Evolutionary conservation across 37 sponge, comb jelly and placozoan genomes (phyloP), one percentile per base, ranked within the genome.

Genomic region (Geodia barretti): DNA sequence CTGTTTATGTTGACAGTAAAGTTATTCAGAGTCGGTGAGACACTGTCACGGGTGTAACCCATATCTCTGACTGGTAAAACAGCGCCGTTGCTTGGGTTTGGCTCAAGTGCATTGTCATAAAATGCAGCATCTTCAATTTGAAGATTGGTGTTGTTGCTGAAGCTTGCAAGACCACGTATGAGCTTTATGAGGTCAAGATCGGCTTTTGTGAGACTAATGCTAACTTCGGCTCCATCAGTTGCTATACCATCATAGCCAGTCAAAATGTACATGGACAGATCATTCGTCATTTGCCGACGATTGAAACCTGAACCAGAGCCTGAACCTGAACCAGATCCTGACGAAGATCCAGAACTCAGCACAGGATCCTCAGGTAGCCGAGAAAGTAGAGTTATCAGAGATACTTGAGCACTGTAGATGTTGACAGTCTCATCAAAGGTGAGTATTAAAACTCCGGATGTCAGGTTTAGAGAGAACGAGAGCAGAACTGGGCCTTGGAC

Each of bases 381-480:
- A 4, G 83, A 82, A 4, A 76, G 82, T 34, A 95, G 81, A 41
- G 83, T 72, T 20, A 95, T 68, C 65, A 62, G 59, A 31, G 88
- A 75, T 29, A 93, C 79, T 37, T 82, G 78, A n/a, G 88, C 47
- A 1, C 94, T 88, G 43, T 83, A 77, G 2, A 66, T 75, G 62
- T 90, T 82, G 28, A 96, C 86, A 28, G 94, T 96, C 70, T 96
- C 97, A 87, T 96, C 94, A 69, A 96, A 96, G 21, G 91, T 90
- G n/a, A 96, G 83, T 19, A 77, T 72, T 24, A 96, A 78, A 0
- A 81, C 35, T 62, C 93, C 97, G 1, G 86, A 85, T 3, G 92
- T 96, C 70, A 96, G 62, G 38, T 96, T 91, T 26, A 96, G 81
- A 30, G 89, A 74, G 62, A 88, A 96, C 25, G 73, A 59, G 17